phyloP scores from a whole-genome alignment of 2,888 invertebrate genomes.

The Chelonus formosanus region DNA sequence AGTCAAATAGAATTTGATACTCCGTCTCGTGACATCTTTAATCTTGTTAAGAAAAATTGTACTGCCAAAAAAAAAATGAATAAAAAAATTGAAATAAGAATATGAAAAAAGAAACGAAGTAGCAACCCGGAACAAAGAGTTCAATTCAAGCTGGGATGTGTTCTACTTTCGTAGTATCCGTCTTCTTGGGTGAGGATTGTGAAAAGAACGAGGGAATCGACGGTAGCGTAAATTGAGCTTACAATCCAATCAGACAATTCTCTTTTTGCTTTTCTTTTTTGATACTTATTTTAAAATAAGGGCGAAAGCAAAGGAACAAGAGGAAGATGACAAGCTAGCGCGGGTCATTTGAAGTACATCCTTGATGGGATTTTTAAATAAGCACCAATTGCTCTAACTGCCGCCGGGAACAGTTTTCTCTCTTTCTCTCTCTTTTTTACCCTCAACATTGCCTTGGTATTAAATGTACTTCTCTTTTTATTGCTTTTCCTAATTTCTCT shows the following conservation, averaged over 20 bases:
- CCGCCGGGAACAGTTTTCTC: constrained; percentile 46
- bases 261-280: constrained; percentile 10
- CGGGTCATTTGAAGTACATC: constrained; percentile 42
- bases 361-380: constrained; percentile 64
- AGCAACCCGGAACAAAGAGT: constrained; percentile 15
- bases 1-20: not conserved
- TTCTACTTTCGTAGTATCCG: constrained; percentile 24
- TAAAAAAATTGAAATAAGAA: constrained; percentile 5
- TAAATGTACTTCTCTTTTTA: constrained; percentile 28
- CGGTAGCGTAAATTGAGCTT: constrained; percentile 61
- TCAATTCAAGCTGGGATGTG: constrained; percentile 29
- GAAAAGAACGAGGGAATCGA: constrained; percentile 40
- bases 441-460: constrained; percentile 25
- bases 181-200: constrained; percentile 9
- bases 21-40: not conserved
- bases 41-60: constrained; percentile 6
- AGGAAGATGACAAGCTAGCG: constrained; percentile 17
- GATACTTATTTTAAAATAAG: constrained; percentile 6
- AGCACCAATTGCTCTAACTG: constrained; percentile 63
- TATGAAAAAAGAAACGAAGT: not conserved
- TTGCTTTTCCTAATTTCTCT: constrained; percentile 34
- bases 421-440: constrained; percentile 26
- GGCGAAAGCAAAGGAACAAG: constrained; percentile 31
- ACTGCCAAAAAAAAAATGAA: not conserved
- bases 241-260: constrained; percentile 58